Conservation (phyloP, 1,140 invertebrate species). For the Notospermus geniculatus region DNA sequence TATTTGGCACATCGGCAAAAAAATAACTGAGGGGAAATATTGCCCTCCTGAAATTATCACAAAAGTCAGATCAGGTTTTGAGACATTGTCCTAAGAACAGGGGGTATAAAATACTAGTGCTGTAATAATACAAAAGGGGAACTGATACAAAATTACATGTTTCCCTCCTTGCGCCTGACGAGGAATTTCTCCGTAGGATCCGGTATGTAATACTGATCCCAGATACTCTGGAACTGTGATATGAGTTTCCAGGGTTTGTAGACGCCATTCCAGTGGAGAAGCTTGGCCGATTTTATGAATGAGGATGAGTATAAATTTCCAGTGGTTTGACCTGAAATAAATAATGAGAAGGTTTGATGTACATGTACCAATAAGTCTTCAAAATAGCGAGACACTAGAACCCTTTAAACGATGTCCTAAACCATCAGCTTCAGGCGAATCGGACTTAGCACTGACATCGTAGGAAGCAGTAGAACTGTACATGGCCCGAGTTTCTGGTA, state of each 20-base stretch:
- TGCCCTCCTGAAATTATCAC: no score
- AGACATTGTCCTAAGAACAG: neutral
- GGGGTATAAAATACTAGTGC: neutral
- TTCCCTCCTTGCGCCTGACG: conserved; percentile 26
- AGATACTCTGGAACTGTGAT: conserved; percentile 46
- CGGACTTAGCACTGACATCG: no score
- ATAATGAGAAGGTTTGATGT: conserved; percentile 7
- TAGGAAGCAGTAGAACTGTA: neutral
- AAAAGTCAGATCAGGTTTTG: no score
- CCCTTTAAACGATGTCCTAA: neutral
- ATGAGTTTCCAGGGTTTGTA: conserved; percentile 55
- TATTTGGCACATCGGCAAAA: no score
- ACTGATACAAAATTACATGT: neutral
- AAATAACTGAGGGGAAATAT: no score
- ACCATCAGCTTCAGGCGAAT: no score
- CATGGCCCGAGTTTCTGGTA: neutral
- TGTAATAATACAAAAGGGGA: neutral
- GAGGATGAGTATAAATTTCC: conserved; percentile 48
- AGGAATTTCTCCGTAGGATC: conserved; percentile 46
- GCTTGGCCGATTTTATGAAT: conserved; percentile 48
- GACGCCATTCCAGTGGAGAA: conserved; percentile 55
- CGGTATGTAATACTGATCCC: conserved; percentile 53
- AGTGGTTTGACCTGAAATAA: conserved; percentile 40
- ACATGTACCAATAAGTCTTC: neutral
- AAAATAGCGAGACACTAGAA: neutral